Base-by-base conservation (phyloP, 2,113 vertebrate genomes). In the Corvus cornix region DNA sequence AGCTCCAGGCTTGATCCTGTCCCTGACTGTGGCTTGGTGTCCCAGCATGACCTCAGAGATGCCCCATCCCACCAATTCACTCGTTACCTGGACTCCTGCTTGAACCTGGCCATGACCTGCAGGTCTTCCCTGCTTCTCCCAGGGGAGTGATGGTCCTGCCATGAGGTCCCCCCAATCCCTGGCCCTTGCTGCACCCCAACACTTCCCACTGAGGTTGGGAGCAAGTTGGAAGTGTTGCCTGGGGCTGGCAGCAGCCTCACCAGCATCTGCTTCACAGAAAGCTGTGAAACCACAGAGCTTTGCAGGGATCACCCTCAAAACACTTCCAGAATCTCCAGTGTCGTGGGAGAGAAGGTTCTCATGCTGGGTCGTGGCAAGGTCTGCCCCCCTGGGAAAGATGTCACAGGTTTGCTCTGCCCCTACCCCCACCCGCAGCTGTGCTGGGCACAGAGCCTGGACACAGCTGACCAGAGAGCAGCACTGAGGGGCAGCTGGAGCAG, bases 221-320 rank as follows among this genome's bases (percentile, higher is more conserved):
- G 58, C 28, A 83, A 80, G 31, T 11, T 76, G 77, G 39, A 84
- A 84, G 39, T 13, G 33, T 41, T 89, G 77, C 28, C 3, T 13
- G n/a, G 56, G 28, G 43, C 63, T 89, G 87, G 72, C 52, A 83
- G 66, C 37, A 85, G 55, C 83, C 37, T 64, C 2, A 4, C 18
- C 66, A 82, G 52, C 84, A 89, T 82, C 87, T 89, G 90, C 80
- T 83, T 4, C n/a, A 67, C 1, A 6, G 77, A 59, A 59, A 84
- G 68, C 81, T 89, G 85, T 70, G 77, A 91, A 96, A 68, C 77
- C 81, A 55, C 73, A 89, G 49, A 76, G 69, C 49, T 84, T 73
- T 68, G 49, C 63, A n/a, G 64, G 35, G 68, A 87, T 81, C 85
- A 76, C 59, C 93, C 93, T 73, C 81, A 68, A 77, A 95, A 69